These are phyloP conservation scores for Tenthredo scrophulariae DNA, from an alignment of 2,888 invertebrate species.

Conservation along the genomic window DNA sequence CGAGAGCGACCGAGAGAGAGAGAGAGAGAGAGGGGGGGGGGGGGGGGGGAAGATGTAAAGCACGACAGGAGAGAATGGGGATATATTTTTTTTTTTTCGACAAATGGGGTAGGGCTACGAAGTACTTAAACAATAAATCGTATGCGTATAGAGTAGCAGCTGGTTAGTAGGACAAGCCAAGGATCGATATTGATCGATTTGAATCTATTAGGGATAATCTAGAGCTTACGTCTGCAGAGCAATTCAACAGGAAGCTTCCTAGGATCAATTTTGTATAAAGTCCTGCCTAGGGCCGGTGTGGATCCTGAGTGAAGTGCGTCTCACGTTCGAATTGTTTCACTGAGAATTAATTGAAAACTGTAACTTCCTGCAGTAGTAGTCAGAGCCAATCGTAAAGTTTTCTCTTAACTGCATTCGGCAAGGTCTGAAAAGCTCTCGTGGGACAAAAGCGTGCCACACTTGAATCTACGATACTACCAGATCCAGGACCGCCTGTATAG, in stretches of 20 bases:
- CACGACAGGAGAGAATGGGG: not conserved
- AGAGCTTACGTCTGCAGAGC: not conserved
- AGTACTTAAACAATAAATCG: not conserved
- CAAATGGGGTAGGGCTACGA: not conserved
- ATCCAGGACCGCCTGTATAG: not conserved
- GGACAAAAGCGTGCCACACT: constrained; percentile 20
- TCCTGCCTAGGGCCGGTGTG: not conserved
- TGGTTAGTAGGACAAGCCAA: constrained; percentile 20
- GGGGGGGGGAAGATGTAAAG: not conserved
- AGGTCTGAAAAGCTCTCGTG: constrained; percentile 29
- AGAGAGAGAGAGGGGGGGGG: not conserved
- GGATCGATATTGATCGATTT: constrained; percentile 13
- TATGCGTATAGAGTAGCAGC: not conserved
- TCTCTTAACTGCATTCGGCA: constrained; percentile 45
- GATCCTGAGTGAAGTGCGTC: not conserved
- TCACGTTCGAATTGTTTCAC: not conserved
- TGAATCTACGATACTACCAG: not conserved
- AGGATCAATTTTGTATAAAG: not conserved
- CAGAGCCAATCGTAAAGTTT: constrained; percentile 45
- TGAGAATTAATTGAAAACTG: constrained; percentile 37
- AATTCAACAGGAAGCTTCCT: not conserved
- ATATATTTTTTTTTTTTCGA: not conserved
- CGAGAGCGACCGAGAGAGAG: not conserved
- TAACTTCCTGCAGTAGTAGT: not conserved
- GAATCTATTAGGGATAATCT: constrained; percentile 8